Base-by-base conservation (phyloP, 2,113 vertebrate species). In the Cottus gobio region DNA sequence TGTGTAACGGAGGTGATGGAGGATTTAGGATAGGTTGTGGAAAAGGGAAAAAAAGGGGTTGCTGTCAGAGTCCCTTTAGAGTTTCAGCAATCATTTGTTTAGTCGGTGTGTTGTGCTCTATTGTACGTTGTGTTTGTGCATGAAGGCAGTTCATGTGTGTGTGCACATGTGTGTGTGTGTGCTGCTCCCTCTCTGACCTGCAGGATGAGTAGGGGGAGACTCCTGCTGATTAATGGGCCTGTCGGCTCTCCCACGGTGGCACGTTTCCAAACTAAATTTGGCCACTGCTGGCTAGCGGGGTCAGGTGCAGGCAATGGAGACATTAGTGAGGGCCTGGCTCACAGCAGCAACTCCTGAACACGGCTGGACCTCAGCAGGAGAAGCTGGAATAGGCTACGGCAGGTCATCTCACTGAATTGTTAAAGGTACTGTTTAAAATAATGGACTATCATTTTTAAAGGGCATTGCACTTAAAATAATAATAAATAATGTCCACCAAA, bases 181-280 rank as follows among this genome's bases (percentile, higher is more conserved):
- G 52, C 56, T 93, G 88, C 89, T 89, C 92, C 86, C 57, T 90
- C 77, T 82, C 83, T 93, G 92, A 93, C 91, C 92, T 91, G 91
- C 85, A 83, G 88, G 79, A 90, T 91, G 90, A 92, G 90, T 71
- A 77, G 72, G 87, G 90, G 90, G 89, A 85, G 84, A 90, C 84
- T 93, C 92, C 88, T 79, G 89, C 91, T 94, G 93, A 94, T 93
- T 93, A 94, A 94, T 94, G 92, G 85, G 91, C 84, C 91, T 93
- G 91, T 93, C 90, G 76, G 82, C 84, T 91, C 90, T 92, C 90
- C 89, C 89, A 87, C 86, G 91, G 91, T 94, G 93, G 93, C 91
- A 92, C 62, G 85, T 86, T 91, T 93, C 93, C 94, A 94, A 94
- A 93, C 92, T 92, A 93, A 94, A 94, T 93, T 92, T 94, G 93